Evolutionary conservation across 2,797 vertebrate genomes (phyloP), one percentile per base, ranked within the genome.

Genomic region (Rhinogobio ventralis): DNA sequence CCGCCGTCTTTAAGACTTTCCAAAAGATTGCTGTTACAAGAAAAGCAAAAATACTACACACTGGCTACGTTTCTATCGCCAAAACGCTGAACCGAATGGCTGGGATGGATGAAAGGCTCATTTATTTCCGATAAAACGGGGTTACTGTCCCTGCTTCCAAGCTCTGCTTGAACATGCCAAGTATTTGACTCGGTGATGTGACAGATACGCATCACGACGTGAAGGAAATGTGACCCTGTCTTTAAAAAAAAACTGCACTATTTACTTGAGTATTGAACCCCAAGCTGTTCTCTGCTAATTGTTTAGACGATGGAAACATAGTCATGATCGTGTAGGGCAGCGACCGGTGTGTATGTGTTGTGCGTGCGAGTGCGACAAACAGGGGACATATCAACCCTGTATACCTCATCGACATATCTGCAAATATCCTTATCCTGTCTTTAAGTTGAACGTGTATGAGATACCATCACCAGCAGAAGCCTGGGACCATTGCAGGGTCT

Each of bases 371-470:
- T 92, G 92, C 93, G 92, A 76, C 76, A n/a, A 82, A 81, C 82
- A 84, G 89, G 87, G 89, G 81, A 82, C 84, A 81, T 85, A 83
- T 93, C 91, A 94, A 93, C 91, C 91, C 92, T 92, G 92, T 95
- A 95, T 95, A 95, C 95, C 95, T 95, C 94, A 95, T 95, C 93
- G 93, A 94, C 93, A 94, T 93, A 95, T 94, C 95, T 95, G 95
- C 95, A 95, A 95, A 96, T 94, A 93, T 93, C 94, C 92, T 87
- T 93, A 92, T 95, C 92, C 91, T 82, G 72, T 81, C 77, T 73
- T 62, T 84, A 60, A 83, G 71, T 71, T 94, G 90, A 92, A 91
- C 90, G 93, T 93, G 93, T 93, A 94, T 93, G 93, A 91, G 92
- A 93, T 91, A 93, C 93, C 94, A 94, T 94, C 95, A 95, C 94